Evolutionary conservation across 2,113 vertebrate genomes (phyloP).

Genomic region (Tor tambroides): DNA sequence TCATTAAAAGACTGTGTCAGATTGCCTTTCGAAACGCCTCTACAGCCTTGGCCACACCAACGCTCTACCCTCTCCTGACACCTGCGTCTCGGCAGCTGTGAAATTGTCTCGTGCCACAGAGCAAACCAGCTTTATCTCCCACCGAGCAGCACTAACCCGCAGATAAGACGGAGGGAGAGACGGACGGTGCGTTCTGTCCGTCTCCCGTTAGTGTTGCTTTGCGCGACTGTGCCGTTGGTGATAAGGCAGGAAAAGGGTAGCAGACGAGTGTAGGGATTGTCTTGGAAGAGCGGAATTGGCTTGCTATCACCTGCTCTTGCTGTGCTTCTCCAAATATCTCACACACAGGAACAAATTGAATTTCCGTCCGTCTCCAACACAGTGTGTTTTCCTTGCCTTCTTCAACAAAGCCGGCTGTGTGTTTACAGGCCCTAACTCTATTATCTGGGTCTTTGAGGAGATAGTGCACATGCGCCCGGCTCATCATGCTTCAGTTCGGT

Average conservation of each 20-base stretch:
- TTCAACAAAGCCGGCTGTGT: conserved; percentile 35
- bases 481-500: conserved; percentile 27
- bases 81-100: conserved; percentile 50
- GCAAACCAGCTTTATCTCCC: conserved; percentile 58
- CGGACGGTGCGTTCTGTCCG: conserved; percentile 43
- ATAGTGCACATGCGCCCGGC: conserved; percentile 4
- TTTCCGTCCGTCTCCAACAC: conserved; percentile 15
- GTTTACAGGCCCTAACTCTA: conserved; percentile 21
- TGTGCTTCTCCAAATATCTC: conserved; percentile 13
- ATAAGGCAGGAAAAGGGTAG: conserved; percentile 53
- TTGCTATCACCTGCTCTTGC: conserved; percentile 33
- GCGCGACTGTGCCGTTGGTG: conserved; percentile 42
- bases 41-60: conserved; percentile 35
- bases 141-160: conserved; percentile 57
- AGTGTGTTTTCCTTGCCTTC: neutral
- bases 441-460: conserved; percentile 35
- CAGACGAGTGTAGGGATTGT: conserved; percentile 47
- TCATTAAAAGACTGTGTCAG: conserved; percentile 55
- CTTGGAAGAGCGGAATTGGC: conserved; percentile 33
- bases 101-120: conserved; percentile 56
- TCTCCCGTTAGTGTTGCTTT: conserved; percentile 38
- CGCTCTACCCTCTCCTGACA: conserved; percentile 32
- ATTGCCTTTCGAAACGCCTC: conserved; percentile 49
- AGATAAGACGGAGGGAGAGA: conserved; percentile 55
- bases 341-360: conserved; percentile 41